Evolutionary conservation across 2,888 invertebrate genomes (phyloP).

Genomic region (Sphinx pinastri): DNA sequence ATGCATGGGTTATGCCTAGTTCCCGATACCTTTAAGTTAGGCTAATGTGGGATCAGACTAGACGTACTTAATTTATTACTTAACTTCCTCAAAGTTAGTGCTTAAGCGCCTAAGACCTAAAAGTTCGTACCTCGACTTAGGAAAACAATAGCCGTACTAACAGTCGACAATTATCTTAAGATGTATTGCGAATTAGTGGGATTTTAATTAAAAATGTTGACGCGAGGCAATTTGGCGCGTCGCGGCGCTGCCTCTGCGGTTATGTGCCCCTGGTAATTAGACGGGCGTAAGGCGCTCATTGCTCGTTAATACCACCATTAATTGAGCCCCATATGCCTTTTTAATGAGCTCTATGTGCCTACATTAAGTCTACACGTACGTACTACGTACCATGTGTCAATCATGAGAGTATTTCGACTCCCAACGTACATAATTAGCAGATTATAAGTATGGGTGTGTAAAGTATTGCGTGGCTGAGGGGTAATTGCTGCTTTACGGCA

Average conservation of each 20-base stretch:
- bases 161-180: constrained; percentile 19
- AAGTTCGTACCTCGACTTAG: not conserved
- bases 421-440: constrained; percentile 16
- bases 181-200: constrained; percentile 17
- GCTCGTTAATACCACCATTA: constrained; percentile 46
- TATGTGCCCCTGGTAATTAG: constrained; percentile 36
- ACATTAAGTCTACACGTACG: constrained; percentile 3
- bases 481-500: not conserved
- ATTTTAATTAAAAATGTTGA: constrained; percentile 19
- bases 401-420: not conserved
- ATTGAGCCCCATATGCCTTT: constrained; percentile 41
- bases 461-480: not conserved
- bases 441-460: not conserved
- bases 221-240: constrained; percentile 8
- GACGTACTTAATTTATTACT: not conserved
- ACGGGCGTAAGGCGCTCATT: constrained; percentile 42
- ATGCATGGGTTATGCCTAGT: not conserved
- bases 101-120: not conserved
- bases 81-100: not conserved
- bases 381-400: constrained; percentile 3
- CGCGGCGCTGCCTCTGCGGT: not conserved
- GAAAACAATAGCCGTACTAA: constrained; percentile 13
- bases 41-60: not conserved
- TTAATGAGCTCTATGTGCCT: constrained; percentile 27
- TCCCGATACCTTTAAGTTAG: not conserved